phyloP scores from a whole-genome alignment of 2,888 invertebrate species.

The Amorpha juglandis region DNA sequence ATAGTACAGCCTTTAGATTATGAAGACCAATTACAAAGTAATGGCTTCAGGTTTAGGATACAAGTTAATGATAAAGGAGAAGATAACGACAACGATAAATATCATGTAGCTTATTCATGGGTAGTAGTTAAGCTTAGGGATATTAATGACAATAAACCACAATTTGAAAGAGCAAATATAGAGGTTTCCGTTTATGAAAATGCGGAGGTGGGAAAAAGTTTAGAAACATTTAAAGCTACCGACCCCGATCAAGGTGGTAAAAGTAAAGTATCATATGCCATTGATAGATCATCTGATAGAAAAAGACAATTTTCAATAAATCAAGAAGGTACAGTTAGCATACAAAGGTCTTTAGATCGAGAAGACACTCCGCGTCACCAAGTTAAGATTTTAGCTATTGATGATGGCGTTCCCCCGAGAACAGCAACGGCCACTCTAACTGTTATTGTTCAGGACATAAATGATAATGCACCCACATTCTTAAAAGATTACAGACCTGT shows the following conservation, averaged over 20 bases:
- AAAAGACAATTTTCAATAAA: slow-evolving; percentile 97
- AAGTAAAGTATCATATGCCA: slow-evolving; percentile 95
- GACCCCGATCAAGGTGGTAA: slow-evolving; percentile 98
- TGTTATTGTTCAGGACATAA: slow-evolving; percentile 97
- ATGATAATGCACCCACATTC: slow-evolving; percentile 97
- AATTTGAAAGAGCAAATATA: slow-evolving; percentile 96
- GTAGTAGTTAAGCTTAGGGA: slow-evolving; percentile 96
- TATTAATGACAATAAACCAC: slow-evolving; percentile 98
- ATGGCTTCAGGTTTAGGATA: slow-evolving; percentile 97
- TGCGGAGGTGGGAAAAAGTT: slow-evolving; percentile 93
- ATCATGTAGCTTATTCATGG: slow-evolving; percentile 98
- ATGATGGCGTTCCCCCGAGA: slow-evolving; percentile 96
- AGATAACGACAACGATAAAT: slow-evolving; percentile 98
- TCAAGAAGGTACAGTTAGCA: slow-evolving; percentile 97
- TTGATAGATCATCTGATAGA: slow-evolving; percentile 95
- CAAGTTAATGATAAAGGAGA: slow-evolving; percentile 97
- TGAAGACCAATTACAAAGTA: slow-evolving; percentile 96
- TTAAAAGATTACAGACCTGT: slow-evolving; percentile 96
- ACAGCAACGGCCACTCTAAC: slow-evolving; percentile 97
- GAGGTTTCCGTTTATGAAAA: slow-evolving; percentile 96
- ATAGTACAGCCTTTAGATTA: slow-evolving; percentile 98
- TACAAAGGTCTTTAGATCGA: slow-evolving; percentile 95
- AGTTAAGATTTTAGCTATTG: slow-evolving; percentile 97
- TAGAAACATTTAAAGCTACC: slow-evolving; percentile 97
- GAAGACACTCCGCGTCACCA: slow-evolving; percentile 98